Conservation (phyloP, 2,888 invertebrate genomes). For the Ptilodon capucinus region DNA sequence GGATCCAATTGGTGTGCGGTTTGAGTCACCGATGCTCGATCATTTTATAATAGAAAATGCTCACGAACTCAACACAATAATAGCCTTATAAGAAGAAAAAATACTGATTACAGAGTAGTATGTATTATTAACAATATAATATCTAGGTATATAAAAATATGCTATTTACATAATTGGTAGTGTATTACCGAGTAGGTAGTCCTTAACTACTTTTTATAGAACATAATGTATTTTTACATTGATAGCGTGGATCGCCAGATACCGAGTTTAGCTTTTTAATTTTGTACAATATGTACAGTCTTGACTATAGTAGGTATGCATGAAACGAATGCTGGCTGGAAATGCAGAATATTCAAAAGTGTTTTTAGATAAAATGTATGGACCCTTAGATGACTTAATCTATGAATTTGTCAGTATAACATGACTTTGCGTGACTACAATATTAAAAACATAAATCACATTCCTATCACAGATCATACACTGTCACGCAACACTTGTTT, state of each 20-base stretch:
- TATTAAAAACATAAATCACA: background rate
- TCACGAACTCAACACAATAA: background rate
- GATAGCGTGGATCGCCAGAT: background rate
- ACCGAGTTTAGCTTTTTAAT: no score
- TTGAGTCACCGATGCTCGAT: no score
- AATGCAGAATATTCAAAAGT: no score
- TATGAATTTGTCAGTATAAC: background rate
- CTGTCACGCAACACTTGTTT: background rate
- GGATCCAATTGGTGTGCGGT: no score
- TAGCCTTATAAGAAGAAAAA: background rate
- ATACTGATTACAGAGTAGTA: background rate
- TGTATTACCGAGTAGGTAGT: background rate
- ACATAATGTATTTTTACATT: background rate
- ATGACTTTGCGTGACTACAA: background rate
- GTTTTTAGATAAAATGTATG: no score
- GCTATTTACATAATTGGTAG: background rate
- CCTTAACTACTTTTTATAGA: background rate
- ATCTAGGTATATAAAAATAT: background rate
- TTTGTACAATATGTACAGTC: no score
- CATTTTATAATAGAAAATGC: background rate
- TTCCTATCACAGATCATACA: background rate
- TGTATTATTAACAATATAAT: background rate
- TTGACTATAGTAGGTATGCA: no score
- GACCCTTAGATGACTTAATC: no score
- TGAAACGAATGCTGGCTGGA: no score